Conservation (phyloP, 2,797 vertebrate genomes). For the Pteronotus mesoamericanus region DNA sequence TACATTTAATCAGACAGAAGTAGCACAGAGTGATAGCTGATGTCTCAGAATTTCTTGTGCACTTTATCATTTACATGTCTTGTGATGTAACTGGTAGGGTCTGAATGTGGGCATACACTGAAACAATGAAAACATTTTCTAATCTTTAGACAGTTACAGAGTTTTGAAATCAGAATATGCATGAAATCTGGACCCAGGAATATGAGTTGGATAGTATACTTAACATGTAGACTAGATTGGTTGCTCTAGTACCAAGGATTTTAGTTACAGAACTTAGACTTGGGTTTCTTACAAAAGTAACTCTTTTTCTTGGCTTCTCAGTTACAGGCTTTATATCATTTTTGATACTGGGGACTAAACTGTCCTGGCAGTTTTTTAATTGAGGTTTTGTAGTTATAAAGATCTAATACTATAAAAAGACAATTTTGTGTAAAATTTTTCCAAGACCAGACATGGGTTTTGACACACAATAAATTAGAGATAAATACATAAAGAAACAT, state of each 20-base stretch:
- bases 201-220: conserved; percentile 66
- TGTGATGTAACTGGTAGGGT: background rate
- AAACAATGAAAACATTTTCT: background rate
- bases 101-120: background rate
- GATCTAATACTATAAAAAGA: conserved; percentile 70
- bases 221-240: conserved; percentile 64
- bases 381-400: conserved; percentile 80
- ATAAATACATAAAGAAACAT: conserved; percentile 66
- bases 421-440: conserved; percentile 71
- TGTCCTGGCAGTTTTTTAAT: conserved; percentile 79
- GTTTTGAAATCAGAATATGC: conserved; percentile 62
- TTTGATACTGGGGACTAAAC: conserved; percentile 72
- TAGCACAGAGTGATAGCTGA: background rate
- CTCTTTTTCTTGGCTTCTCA: background rate
- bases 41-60: background rate
- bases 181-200: background rate
- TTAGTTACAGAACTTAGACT: conserved; percentile 62
- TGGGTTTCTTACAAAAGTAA: conserved; percentile 61
- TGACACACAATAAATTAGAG: conserved; percentile 73
- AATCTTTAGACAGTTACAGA: conserved; percentile 62
- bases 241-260: conserved; percentile 53
- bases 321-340: conserved; percentile 73
- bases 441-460: conserved; percentile 76
- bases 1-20: background rate
- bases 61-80: background rate